Base-by-base conservation (phyloP, 2,113 vertebrate genomes). In the Cavia aperea region DNA sequence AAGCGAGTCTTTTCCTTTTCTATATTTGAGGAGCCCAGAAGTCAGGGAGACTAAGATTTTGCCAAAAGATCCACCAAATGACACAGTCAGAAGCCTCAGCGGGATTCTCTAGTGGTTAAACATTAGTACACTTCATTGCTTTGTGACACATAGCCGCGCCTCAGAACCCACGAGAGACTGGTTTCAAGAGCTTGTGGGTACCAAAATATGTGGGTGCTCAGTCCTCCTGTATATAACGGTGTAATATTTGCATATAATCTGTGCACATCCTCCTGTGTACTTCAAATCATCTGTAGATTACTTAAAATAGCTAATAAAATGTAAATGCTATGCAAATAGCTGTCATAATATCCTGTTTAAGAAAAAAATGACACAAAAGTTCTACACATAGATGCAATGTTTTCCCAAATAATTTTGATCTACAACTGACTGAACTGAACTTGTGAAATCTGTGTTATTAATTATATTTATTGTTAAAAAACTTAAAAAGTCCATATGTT, bases 31-130 rank as follows among this genome's bases (percentile, higher is more conserved):
- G 21, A 72, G 7, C 2, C 51, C 75, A 33, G 43, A 23, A 7
- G 39, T 94, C 63, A 91, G 70, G 83, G 82, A 82, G 16, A 10
- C 83, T 91, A 72, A 78, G 49, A 72, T 49, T 83, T 89, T 79
- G 14, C n/a, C 39, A 49, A 88, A 86, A 94, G 33, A 78, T 1
- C 33, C 4, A 60, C 11, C 33, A 82, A 56, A 11, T 58, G 16
- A 3, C n/a, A 75, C 72, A 81, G 24, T 87, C 29, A 54, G 49
- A 85, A 79, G 16, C 62, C n/a, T 68, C 65, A 94, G 19, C 29
- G 33, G 12, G 7, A 60, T 68, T 73, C 3, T 60, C 19, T 62
- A 73, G 29, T 73, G 70, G 81, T n/a, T 51, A 36, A 88, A 26
- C 4, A 63, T 9, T 86, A 68, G 6, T 14, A 31, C 1, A 43